Evolutionary conservation across 1,140 invertebrate genomes (phyloP), one percentile per base, ranked within the genome.

Genomic region (Euschistus heros): DNA sequence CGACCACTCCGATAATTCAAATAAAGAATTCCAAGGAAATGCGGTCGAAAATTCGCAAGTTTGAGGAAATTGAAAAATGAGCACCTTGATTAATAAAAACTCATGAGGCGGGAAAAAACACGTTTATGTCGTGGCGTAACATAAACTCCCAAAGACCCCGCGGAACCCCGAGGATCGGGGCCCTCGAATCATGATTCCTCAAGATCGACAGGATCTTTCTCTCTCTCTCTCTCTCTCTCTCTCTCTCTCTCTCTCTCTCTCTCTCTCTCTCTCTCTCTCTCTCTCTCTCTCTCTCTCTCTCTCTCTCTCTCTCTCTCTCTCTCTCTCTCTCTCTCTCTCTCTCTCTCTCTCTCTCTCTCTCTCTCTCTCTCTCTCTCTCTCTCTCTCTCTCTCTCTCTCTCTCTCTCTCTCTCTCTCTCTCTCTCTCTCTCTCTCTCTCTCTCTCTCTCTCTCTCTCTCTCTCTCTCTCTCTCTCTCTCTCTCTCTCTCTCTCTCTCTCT

Each of bases 351-450:
- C 47, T 52, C 47, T 52, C 47, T 13, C 47, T 52, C 47, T 18
- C 47, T 52, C 47, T 52, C n/a, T 52, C 62, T 47, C 50, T 24
- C 50, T 52, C 50, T 22, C 22, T 64, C 50, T 47, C 24, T 52
- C 62, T 44, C 46, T 66, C 61, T 67, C 69, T 2, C 24, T 15
- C 62, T 62, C 47, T n/a, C 61, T 52, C 67, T 66, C 62, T 68
- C 62, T 65, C 65, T 72, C 67, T 72, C 67, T 42, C 65, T 69
- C 54, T 46, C 63, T 42, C 62, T 52, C 64, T 61, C 67, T 55
- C 64, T 67, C 63, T 47, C 42, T 64, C 24, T 64, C 46, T 14
- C 27, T 44, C 46, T 64, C 37, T 52, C 62, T 52, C 44, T 52
- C 62, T 42, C 64, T 60, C 52, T 42, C 30, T 59, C 50, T 20